Evolutionary conservation across 1,140 invertebrate genomes (phyloP).

Genomic region (Oryzaephilus surinamensis): DNA sequence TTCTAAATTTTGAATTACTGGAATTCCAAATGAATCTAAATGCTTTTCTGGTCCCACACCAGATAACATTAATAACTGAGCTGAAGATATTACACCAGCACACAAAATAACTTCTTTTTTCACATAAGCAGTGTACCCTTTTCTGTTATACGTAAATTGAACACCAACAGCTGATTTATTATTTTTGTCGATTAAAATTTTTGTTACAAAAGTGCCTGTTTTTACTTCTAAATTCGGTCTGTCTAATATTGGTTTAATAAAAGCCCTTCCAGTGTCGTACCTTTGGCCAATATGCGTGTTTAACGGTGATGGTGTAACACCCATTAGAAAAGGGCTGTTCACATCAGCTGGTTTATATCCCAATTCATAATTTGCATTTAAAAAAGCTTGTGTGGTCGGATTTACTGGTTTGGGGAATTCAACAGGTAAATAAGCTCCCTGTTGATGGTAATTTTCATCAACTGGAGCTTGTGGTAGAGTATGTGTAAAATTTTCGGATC

Average conservation of each 20-base stretch:
- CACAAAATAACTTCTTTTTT: slow-evolving; percentile 41
- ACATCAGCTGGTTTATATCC: slow-evolving; percentile 41
- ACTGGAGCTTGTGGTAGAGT: neutral
- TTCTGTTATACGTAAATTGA: slow-evolving; percentile 32
- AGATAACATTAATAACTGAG: slow-evolving; percentile 45
- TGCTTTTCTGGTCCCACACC: slow-evolving; percentile 44
- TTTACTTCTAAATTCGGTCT: slow-evolving; percentile 46
- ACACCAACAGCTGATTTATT: slow-evolving; percentile 48
- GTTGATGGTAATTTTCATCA: slow-evolving; percentile 5
- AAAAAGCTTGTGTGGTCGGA: slow-evolving; percentile 38
- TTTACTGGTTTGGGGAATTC: slow-evolving; percentile 31
- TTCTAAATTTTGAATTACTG: slow-evolving; percentile 25
- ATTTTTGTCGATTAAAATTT: slow-evolving; percentile 49
- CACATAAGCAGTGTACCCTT: slow-evolving; percentile 25
- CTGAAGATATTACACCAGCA: slow-evolving; percentile 40
- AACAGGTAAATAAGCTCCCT: slow-evolving; percentile 1
- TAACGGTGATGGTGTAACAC: slow-evolving; percentile 2
- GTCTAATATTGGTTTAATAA: slow-evolving; percentile 16
- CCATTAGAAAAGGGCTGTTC: slow-evolving; percentile 8
- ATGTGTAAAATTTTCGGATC: slow-evolving; percentile 36
- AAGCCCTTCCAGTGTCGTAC: slow-evolving; percentile 9
- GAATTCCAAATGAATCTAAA: slow-evolving; percentile 37
- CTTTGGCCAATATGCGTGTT: slow-evolving; percentile 8
- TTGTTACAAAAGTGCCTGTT: slow-evolving; percentile 40
- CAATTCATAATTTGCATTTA: slow-evolving; percentile 44